A percentile compares a stretch with the other conserved stretches of the same genome.
These are phyloP conservation scores for Platysternon megacephalum DNA, from an alignment of 2,113 vertebrate species.

Conservation along the genomic window DNA sequence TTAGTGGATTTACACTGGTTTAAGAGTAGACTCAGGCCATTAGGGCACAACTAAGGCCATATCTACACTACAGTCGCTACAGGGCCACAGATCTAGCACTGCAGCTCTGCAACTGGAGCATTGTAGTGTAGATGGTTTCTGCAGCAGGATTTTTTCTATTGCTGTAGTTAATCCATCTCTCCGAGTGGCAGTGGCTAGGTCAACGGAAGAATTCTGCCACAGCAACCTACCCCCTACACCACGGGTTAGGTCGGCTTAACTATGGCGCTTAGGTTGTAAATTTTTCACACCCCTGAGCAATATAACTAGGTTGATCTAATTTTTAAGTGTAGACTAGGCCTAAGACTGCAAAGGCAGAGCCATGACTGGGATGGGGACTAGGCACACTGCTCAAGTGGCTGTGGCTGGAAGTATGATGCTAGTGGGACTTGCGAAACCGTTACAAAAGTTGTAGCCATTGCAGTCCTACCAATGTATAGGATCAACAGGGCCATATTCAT, in stretches of 20 bases:
- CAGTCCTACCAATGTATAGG: not conserved
- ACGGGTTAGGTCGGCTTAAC: not conserved
- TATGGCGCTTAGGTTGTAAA: not conserved
- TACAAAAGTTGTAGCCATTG: not conserved
- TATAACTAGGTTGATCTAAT: not conserved
- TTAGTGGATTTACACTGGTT: not conserved
- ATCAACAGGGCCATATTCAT: not conserved
- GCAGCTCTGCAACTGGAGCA: not conserved
- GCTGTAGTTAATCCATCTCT: not conserved
- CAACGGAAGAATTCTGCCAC: not conserved
- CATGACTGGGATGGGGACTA: not conserved
- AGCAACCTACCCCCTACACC: not conserved
- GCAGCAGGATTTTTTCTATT: not conserved
- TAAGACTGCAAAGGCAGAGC: not conserved
- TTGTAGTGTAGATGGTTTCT: not conserved
- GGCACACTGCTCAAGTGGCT: not conserved
- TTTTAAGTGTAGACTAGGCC: not conserved
- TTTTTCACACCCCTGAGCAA: not conserved
- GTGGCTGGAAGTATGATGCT: not conserved
- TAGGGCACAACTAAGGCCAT: not conserved
- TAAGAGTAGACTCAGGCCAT: not conserved
- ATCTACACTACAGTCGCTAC: not conserved
- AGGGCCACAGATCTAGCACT: not conserved
- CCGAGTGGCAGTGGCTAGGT: not conserved
- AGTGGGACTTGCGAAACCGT: not conserved